Percentiles rank a stretch among this genome's conserved stretches.
phyloP scores from a whole-genome alignment of 2,888 invertebrate genomes.

The Drepanosiphum platanoidis region DNA sequence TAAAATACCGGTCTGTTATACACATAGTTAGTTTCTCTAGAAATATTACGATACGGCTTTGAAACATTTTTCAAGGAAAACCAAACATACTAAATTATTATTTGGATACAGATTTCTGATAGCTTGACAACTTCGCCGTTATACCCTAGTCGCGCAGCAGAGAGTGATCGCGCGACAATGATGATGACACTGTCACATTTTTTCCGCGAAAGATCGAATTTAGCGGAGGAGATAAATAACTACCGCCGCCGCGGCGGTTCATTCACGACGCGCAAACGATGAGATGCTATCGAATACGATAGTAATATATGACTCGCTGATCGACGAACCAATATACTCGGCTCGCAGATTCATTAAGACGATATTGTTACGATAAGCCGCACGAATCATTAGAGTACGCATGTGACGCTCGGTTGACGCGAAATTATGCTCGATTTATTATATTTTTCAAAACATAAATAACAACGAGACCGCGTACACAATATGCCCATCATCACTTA shows the following conservation, averaged over 20 bases:
- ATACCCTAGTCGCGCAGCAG: too few species aligned
- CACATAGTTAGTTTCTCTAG: neutral
- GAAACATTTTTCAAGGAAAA: constrained; percentile 4
- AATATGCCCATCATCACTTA: neutral
- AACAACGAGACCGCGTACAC: too few species aligned
- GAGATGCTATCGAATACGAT: neutral
- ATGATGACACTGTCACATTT: neutral
- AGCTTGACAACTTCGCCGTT: neutral
- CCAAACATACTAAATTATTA: constrained; percentile 15
- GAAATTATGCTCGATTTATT: too few species aligned
- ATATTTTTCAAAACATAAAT: too few species aligned
- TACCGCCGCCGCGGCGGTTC: neutral
- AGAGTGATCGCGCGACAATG: constrained; percentile 6
- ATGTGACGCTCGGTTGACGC: too few species aligned
- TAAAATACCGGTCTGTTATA: neutral
- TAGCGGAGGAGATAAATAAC: neutral
- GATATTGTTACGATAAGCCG: neutral
- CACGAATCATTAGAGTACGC: neutral
- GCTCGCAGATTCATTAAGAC: neutral
- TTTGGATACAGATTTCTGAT: neutral
- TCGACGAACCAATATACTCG: neutral
- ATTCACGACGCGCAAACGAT: neutral
- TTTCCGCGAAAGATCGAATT: neutral
- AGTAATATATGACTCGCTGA: neutral
- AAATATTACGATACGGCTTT: constrained; percentile 9